Base-by-base conservation (phyloP, 1,140 invertebrate genomes). In the Neodiprion lecontei region DNA sequence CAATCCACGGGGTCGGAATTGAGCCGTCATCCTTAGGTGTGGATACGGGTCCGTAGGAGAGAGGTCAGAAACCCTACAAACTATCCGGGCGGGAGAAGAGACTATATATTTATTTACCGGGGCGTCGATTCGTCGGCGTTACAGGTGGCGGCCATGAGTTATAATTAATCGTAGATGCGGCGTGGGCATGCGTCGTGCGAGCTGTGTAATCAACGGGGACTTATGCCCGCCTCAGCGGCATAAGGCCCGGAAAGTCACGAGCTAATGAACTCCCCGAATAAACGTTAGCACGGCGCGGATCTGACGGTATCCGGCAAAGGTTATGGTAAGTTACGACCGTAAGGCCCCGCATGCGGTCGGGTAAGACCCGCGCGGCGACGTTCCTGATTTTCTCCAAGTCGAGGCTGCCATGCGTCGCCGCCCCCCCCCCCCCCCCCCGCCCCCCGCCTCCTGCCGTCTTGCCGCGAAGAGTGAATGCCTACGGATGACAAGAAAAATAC, bases 1-100 rank as follows among this genome's bases (percentile, higher is more conserved):
- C 73, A 74, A 50, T 74, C 69, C 67, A 67, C 47, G 68, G 61
- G 28, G 11, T 61, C 11, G 11, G 53, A 61, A 61, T 61, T 61
- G 53, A 61, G 53, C 53, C 53, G 53, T 61, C 53, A 61, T 61
- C 53, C 53, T 61, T 17, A 61, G n/a, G 28, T 40, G 28, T 40
- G 28, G 28, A 40, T 40, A 40, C 28, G 28, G 28, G 28, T 40
- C 28, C 28, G 28, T 40, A 40, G 28, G 28, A 40, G 28, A 40
- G 28, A 40, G 28, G 28, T 40, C 28, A 0, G 53, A 61, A 12
- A 5, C n/a, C 53, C 3, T 40, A 40, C 28, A 40, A 40, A 40
- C 53, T 61, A 12, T 61, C 53, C 11, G 53, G 53, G 53, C n/a
- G 11, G 11, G 53, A 17, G 7, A 61, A 61, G 53, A 40, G 53